Evolutionary conservation across 2,888 invertebrate genomes (phyloP), one percentile per base, ranked within the genome.

Genomic region (Aleiodes alternator): DNA sequence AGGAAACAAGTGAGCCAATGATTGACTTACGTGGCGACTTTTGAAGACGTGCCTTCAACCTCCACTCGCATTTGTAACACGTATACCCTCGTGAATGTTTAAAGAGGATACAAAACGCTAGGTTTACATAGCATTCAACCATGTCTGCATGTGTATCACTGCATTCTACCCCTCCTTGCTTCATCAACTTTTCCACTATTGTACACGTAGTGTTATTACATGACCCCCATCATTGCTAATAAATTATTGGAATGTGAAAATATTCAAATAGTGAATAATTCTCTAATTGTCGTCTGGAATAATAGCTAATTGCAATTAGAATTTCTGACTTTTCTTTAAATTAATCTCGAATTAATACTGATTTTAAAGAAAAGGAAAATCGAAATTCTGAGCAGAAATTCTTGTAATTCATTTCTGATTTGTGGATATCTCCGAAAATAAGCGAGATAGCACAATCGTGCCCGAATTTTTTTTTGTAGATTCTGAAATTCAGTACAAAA

Each of bases 51-150:
- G 72, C 72, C 78, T 77, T 79, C 72, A 79, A 80, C 80, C 82
- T 85, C 85, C 85, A 85, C 81, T 86, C 80, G 80, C 83, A 81
- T 82, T 81, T 80, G 82, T 82, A 83, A 85, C 85, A 87, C 87
- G 86, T 86, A 86, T 84, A 81, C 83, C 64, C 83, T 83, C 76
- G 78, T 85, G 81, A 84, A 86, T 86, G 80, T 82, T 87, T 86
- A 77, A 85, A 74, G 69, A 48, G 69, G 75, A 72, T 51, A 69
- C 68, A 64, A 70, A 64, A 72, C 78, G 69, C 71, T 57, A 55
- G 38, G 56, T 69, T 38, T 69, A 69, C 48, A 61, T 38, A 61
- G 43, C 48, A 14, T 23, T 43, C 43, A 16, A 23, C 48, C 48
- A 43, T 48, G 29, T 43, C 43, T 64, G 43, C 59, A 51, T 48